These are phyloP conservation scores for Drosophila robusta DNA, from an alignment of 2,888 invertebrate species.

Conservation along the genomic window DNA sequence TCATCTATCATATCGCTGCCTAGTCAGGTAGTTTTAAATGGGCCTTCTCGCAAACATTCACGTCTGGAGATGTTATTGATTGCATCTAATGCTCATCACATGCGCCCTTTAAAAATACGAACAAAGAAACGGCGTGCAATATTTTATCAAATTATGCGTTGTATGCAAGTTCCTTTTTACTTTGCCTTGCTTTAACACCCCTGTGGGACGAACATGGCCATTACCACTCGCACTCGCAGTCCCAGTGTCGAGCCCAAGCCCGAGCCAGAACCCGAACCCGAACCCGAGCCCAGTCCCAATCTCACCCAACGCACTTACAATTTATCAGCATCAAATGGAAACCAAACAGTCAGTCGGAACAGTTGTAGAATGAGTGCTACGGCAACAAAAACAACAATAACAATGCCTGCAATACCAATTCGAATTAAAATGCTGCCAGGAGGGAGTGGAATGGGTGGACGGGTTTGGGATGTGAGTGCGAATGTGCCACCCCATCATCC, in stretches of 20 bases:
- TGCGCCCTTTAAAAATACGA: conserved; percentile 37
- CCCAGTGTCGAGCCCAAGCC: conserved; percentile 17
- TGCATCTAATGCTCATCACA: conserved; percentile 70
- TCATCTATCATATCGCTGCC: conserved; percentile 1
- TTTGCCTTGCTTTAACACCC: conserved; percentile 60
- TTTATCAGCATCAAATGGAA: conserved; percentile 80
- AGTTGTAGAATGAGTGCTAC: conserved; percentile 41
- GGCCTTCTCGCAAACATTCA: conserved; percentile 8
- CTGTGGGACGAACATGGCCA: conserved; percentile 35
- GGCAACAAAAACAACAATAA: conserved; percentile 55
- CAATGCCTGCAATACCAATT: conserved; percentile 73
- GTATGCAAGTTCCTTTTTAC: conserved; percentile 66
- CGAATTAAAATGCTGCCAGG: conserved; percentile 77
- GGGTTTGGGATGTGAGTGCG: conserved; percentile 27
- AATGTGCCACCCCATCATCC: conserved; percentile 59
- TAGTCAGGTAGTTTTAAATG: conserved; percentile 28
- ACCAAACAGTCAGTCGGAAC: conserved; percentile 61
- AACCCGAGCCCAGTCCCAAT: conserved; percentile 16
- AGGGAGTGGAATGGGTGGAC: conserved; percentile 17
- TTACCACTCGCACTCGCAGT: conserved; percentile 13
- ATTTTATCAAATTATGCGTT: conserved; percentile 77
- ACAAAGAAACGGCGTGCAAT: conserved; percentile 67
- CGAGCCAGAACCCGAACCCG: conserved; percentile 5
- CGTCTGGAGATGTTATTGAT: conserved; percentile 62
- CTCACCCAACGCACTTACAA: conserved; percentile 72